phyloP scores from a whole-genome alignment of 2,888 invertebrate species.

The Drosophila silvestris region DNA sequence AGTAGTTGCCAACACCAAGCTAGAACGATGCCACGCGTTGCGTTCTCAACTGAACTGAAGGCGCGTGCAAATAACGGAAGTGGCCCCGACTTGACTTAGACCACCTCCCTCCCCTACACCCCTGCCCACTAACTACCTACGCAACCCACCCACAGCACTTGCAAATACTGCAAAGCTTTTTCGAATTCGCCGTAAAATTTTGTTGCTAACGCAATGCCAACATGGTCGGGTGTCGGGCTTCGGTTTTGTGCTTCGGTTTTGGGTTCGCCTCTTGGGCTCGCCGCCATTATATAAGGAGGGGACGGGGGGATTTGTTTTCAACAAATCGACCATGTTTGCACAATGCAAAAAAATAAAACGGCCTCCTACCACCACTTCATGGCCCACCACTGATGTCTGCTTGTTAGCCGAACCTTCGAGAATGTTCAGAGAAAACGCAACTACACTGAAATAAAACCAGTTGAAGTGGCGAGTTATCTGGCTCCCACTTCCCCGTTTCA shows the following conservation, averaged over 20 bases:
- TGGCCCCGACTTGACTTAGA: slow-evolving; percentile 51
- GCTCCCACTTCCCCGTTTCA: not conserved
- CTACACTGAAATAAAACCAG: slow-evolving; percentile 36
- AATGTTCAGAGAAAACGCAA: slow-evolving; percentile 41
- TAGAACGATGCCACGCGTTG: slow-evolving; percentile 6
- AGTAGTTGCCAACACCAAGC: slow-evolving; percentile 1
- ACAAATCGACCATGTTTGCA: slow-evolving; percentile 64
- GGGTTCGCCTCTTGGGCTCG: not conserved
- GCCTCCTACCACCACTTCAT: not conserved
- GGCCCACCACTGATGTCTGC: slow-evolving; percentile 7
- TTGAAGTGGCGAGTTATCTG: not conserved
- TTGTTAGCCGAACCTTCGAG: slow-evolving; percentile 51
- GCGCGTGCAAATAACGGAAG: slow-evolving; percentile 49
- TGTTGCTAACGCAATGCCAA: slow-evolving; percentile 37
- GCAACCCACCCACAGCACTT: slow-evolving; percentile 1
- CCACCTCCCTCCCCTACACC: not conserved
- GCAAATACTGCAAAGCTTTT: slow-evolving; percentile 33
- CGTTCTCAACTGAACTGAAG: slow-evolving; percentile 24
- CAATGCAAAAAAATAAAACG: slow-evolving; percentile 13
- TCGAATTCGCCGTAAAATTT: slow-evolving; percentile 67
- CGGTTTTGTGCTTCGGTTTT: slow-evolving; percentile 17
- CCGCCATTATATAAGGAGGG: slow-evolving; percentile 11
- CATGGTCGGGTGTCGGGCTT: slow-evolving; percentile 26
- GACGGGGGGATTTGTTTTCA: slow-evolving; percentile 50
- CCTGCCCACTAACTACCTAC: not conserved